Evolutionary conservation across 2,113 vertebrate species (phyloP), one percentile per base, ranked within the genome.

Genomic region (Corythornis cristatus): DNA sequence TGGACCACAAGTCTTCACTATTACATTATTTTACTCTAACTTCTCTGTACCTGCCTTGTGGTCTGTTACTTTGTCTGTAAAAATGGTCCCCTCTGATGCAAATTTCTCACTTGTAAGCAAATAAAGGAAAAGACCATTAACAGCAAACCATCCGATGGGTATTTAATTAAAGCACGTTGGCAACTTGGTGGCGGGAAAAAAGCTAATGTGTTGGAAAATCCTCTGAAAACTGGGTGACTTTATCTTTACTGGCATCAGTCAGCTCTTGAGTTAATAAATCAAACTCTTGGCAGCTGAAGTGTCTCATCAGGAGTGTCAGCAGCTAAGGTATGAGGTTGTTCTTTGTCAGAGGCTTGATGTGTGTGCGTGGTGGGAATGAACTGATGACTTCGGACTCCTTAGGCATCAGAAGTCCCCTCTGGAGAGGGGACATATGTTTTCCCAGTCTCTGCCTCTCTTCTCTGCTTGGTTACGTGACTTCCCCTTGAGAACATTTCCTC

Each of bases 241-340:
- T 65, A 35, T 68, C 56, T 73, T 64, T 67, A 5, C 42, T 74
- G 56, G n/a, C 35, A 66, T 75, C 54, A 58, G 45, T 80, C 66
- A 89, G 21, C 33, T 46, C 54, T 58, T 1, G 12, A 68, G 71
- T 23, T 84, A 70, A 62, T 84, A 95, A 95, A 96, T 93, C 89
- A 90, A 80, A 74, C 79, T 77, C 83, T 93, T 89, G 76, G 51
- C 72, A 88, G 57, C 88, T 96, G 8, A 96, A 93, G 85, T 83
- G 28, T 89, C 89, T 96, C 84, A 87, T 94, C 74, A 21, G 16
- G 58, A 83, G 45, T 62, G 75, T 6, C 53, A 86, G 90, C 71
- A 90, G 77, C 86, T 83, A 86, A 96, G 80, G 93, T 42, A 57
- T 2, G 2, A 86, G 68, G 42, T 4, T 57, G 67, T 15, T 75